A percentile compares a stretch with the other conserved stretches of the same genome.
Evolutionary conservation across 2,797 vertebrate species (phyloP).

Genomic region (Trachurus trachurus): DNA sequence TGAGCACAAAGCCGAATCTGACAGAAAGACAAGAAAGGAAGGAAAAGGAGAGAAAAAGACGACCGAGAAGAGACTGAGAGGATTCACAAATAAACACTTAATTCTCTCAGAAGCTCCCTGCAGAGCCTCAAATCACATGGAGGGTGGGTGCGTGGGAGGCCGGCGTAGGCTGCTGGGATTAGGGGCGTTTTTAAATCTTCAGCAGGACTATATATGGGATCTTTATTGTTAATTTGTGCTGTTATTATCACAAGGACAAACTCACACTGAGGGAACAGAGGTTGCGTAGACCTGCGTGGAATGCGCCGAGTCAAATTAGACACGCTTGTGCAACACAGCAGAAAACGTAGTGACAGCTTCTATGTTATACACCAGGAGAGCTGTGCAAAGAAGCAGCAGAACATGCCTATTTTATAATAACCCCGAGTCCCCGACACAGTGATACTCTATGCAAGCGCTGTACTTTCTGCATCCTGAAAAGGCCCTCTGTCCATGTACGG

Average conservation of each 20-base stretch:
- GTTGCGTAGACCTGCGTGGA: conserved; percentile 38
- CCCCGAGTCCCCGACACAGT: not conserved
- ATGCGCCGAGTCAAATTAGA: conserved; percentile 40
- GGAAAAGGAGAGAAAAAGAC: conserved; percentile 10
- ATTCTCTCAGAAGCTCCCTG: conserved; percentile 49
- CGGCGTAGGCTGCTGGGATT: conserved; percentile 49
- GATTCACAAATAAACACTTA: conserved; percentile 46
- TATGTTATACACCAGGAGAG: conserved; percentile 12
- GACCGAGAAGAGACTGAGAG: conserved; percentile 13
- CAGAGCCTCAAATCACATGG: conserved; percentile 50
- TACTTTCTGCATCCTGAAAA: conserved; percentile 32
- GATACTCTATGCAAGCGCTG: not conserved
- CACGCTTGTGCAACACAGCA: conserved; percentile 24
- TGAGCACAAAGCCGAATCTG: conserved; percentile 30
- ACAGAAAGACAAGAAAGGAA: conserved; percentile 29
- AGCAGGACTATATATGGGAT: conserved; percentile 60
- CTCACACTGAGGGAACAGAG: conserved; percentile 22
- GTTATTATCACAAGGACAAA: conserved; percentile 25
- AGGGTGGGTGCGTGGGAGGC: conserved; percentile 43
- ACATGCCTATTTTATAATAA: conserved; percentile 11
- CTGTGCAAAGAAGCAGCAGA: conserved; percentile 5
- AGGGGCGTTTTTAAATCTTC: conserved; percentile 41
- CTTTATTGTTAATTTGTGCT: conserved; percentile 57
- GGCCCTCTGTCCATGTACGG: conserved; percentile 13
- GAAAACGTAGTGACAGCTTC: conserved; percentile 14